A percentile compares a stretch with the other conserved stretches of the same genome.
Conservation (phyloP, 2,888 invertebrate species). For the Drosophila bunnanda region DNA sequence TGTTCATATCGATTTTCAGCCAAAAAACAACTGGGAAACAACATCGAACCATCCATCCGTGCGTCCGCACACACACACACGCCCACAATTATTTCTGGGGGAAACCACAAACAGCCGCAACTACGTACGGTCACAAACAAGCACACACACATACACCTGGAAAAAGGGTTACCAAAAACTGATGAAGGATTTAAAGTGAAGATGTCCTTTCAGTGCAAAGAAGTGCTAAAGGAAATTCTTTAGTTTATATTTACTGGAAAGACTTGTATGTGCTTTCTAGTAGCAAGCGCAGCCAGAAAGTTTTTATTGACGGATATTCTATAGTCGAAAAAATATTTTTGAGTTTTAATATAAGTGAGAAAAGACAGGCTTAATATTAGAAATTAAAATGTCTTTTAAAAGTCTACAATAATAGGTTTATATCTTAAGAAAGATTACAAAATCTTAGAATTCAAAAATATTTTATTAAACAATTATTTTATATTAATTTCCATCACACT, state of each 20-base stretch:
- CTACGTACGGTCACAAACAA: constrained; percentile 39
- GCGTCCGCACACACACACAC: constrained; percentile 33
- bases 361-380: too few relatives aligned
- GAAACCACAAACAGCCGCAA: constrained; percentile 58
- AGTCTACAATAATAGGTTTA: background rate
- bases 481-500: too few relatives aligned
- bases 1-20: constrained; percentile 79
- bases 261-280: background rate
- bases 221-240: background rate
- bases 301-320: background rate
- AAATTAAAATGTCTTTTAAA: too few relatives aligned
- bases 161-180: constrained; percentile 7
- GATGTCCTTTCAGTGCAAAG: too few relatives aligned
- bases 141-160: constrained; percentile 12
- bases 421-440: background rate
- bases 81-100: constrained; percentile 52
- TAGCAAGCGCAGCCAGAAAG: background rate
- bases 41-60: constrained; percentile 49
- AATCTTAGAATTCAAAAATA: background rate
- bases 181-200: background rate
- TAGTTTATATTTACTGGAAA: background rate
- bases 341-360: too few relatives aligned
- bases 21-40: constrained; percentile 54
- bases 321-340: background rate
- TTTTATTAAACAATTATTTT: background rate